These are phyloP conservation scores for Drosophila phalerata DNA, from an alignment of 2,888 invertebrate genomes.

Conservation along the genomic window DNA sequence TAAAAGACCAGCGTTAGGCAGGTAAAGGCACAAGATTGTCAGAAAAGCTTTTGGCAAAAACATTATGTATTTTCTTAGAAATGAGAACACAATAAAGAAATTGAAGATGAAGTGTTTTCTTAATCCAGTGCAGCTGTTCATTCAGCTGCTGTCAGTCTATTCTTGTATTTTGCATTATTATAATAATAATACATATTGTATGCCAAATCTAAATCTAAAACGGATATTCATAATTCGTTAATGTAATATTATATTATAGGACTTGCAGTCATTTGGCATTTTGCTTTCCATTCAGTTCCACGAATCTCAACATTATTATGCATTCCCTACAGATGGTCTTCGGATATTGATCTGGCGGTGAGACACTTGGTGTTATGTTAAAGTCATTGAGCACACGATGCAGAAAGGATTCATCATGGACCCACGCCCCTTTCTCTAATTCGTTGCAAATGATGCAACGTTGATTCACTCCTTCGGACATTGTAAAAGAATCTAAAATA, in stretches of 20 bases:
- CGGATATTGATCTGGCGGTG: too few species aligned
- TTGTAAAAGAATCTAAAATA: too few species aligned
- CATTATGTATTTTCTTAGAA: conserved; percentile 3
- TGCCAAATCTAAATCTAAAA: background rate
- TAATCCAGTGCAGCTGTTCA: conserved; percentile 5
- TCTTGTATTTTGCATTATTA: background rate
- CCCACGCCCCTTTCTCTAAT: too few species aligned
- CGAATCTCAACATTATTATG: too few species aligned
- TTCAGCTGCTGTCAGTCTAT: background rate
- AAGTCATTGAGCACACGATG: too few species aligned
- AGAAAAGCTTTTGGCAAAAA: background rate
- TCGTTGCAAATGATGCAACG: too few species aligned
- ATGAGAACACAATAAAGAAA: background rate
- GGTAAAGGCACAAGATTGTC: conserved; percentile 29
- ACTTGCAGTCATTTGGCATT: background rate
- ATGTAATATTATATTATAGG: background rate
- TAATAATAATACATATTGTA: background rate
- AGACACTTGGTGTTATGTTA: too few species aligned
- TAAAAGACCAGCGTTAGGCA: conserved; percentile 5
- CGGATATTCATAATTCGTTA: background rate
- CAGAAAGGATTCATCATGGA: too few species aligned
- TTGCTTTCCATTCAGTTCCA: background rate
- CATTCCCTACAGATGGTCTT: too few species aligned
- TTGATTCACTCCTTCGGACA: too few species aligned
- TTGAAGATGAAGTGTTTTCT: background rate